These are phyloP conservation scores for Athalia circularis DNA, from an alignment of 2,888 invertebrate species.

Conservation along the genomic window DNA sequence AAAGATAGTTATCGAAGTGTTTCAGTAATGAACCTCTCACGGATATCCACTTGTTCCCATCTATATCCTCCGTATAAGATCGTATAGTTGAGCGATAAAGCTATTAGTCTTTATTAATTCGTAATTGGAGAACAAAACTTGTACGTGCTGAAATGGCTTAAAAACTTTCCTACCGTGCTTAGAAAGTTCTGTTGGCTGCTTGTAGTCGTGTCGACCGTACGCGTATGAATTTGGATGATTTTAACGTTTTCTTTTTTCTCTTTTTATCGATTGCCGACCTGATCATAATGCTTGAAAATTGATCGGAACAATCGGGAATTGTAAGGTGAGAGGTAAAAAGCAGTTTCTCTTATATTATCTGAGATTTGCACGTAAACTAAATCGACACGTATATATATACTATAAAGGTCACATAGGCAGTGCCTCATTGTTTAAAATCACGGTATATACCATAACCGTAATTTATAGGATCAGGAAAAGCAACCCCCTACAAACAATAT, in stretches of 20 bases:
- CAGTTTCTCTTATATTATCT: neutral
- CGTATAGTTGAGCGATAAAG: constrained; percentile 66
- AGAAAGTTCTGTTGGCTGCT: constrained; percentile 26
- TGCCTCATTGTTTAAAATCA: constrained; percentile 23
- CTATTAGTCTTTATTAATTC: constrained; percentile 69
- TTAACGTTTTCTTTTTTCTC: constrained; percentile 8
- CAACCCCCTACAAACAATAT: constrained; percentile 36
- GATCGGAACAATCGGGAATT: neutral
- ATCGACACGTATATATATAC: constrained; percentile 6
- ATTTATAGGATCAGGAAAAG: constrained; percentile 33
- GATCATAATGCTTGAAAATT: neutral
- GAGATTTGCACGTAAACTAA: neutral
- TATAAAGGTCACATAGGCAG: neutral
- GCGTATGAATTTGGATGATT: constrained; percentile 33
- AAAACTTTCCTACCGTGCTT: constrained; percentile 29
- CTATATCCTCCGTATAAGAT: constrained; percentile 49
- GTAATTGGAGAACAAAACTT: constrained; percentile 65
- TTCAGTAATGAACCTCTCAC: constrained; percentile 20
- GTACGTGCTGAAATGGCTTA: constrained; percentile 52
- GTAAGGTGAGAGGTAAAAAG: neutral
- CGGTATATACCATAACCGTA: neutral
- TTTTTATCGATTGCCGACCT: constrained; percentile 7
- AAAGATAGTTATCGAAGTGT: constrained; percentile 11
- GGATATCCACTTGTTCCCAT: constrained; percentile 50
- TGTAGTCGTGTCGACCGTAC: neutral